A percentile compares a stretch with the other conserved stretches of the same genome.
Evolutionary conservation across 2,113 vertebrate species (phyloP).

Genomic region (Planiliza haematocheilus): DNA sequence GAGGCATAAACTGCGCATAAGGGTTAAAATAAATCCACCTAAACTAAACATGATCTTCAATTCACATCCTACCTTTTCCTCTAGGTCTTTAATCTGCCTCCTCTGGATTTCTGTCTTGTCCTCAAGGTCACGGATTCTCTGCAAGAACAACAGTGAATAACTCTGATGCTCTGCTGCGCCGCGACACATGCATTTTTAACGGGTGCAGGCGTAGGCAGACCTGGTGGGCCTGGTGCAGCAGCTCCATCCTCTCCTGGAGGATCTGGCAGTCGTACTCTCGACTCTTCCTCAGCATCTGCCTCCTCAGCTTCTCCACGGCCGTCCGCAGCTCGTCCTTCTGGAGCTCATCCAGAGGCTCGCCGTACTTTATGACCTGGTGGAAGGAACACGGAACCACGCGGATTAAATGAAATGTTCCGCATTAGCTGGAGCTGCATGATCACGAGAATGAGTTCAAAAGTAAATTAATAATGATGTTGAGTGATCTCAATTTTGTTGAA

Average conservation of each 20-base stretch:
- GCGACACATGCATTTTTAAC: too few species aligned
- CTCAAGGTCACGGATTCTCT: constrained; percentile 98
- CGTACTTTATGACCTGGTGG: constrained; percentile 90
- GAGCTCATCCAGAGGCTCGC: constrained; percentile 92
- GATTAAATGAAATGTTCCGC: too few species aligned
- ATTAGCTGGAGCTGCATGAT: too few species aligned
- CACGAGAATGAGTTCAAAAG: too few species aligned
- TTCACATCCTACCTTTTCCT: constrained; percentile 92
- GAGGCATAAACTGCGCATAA: too few species aligned
- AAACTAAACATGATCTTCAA: too few species aligned
- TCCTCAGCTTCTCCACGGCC: constrained; percentile 94
- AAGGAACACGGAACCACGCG: not conserved
- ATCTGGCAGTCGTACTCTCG: constrained; percentile 98
- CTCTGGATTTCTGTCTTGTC: constrained; percentile 99
- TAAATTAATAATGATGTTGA: too few species aligned
- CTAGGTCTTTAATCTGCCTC: constrained; percentile 98
- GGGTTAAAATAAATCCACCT: too few species aligned
- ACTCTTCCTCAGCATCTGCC: constrained; percentile 98
- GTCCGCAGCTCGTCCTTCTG: constrained; percentile 94
- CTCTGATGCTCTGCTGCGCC: too few species aligned
- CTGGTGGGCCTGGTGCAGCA: constrained; percentile 98
- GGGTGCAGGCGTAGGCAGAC: constrained; percentile 67
- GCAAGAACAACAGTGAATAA: constrained; percentile 61
- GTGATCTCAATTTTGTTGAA: too few species aligned
- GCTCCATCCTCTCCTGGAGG: constrained; percentile 97